Base-by-base conservation (phyloP, 2,113 vertebrate species). In the Chamaetylas fuelleborni region DNA sequence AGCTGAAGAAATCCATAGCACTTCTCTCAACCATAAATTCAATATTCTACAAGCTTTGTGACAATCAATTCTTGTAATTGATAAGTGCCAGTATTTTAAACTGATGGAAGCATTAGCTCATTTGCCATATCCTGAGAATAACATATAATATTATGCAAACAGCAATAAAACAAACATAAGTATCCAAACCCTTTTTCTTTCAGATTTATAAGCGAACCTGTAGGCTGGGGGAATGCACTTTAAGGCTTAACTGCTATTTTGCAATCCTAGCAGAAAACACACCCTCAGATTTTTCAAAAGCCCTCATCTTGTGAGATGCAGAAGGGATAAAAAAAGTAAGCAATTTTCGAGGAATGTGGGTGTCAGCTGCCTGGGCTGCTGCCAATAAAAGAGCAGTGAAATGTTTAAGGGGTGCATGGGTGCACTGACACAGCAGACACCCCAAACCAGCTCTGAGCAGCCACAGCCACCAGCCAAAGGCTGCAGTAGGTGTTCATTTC, bases 351-450 rank as follows among this genome's bases (percentile, higher is more conserved):
- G 81, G 61, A 64, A 56, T 50, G 17, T 48, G 81, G 57, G 60
- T 88, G 77, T 78, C 91, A 91, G 66, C 92, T 95, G n/a, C 5
- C 91, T 5, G 3, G 26, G 57, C 38, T 40, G 62, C 69, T 84
- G 71, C 38, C 72, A 83, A 81, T 33, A 76, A 90, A 73, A 12
- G 87, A 97, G 87, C 38, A 90, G 79, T 84, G 72, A 93, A 67
- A 70, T 14, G 15, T 43, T 29, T 80, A 64, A 50, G 13, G 70
- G 94, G 81, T 70, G 33, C 73, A 43, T 51, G 81, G 2, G 28
- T 81, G 83, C 85, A 28, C 86, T 90, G 70, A 71, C 86, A 92
- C 47, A 74, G 58, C 53, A 62, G 86, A 40, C 48, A 25, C 90
- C 83, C 58, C 90, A 86, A 60, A 31, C 56, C 60, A 48, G 67